Percentiles rank a stretch among this genome's conserved stretches.
phyloP scores from a whole-genome alignment of 2,113 vertebrate species.

The Podocnemis expansa region DNA sequence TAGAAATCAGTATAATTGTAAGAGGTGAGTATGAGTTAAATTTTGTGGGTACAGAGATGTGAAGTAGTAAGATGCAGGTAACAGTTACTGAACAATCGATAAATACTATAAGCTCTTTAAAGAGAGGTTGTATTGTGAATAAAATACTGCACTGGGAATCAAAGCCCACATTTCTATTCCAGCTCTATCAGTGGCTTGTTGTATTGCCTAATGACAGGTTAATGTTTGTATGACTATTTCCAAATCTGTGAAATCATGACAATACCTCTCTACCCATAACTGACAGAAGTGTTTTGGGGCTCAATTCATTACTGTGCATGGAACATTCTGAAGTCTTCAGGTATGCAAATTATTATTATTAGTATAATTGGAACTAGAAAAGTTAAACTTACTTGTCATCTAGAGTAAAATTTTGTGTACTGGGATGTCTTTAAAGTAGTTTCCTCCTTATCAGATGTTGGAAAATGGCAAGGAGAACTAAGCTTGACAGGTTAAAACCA shows the following conservation, averaged over 20 bases:
- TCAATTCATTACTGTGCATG: background rate
- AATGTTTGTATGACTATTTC: background rate
- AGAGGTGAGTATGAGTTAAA: constrained; percentile 19
- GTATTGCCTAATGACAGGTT: background rate
- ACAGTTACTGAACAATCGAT: background rate
- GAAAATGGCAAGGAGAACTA: constrained; percentile 45
- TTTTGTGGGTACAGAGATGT: background rate
- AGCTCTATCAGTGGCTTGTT: background rate
- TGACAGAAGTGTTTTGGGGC: background rate
- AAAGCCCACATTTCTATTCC: background rate
- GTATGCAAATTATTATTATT: constrained; percentile 1
- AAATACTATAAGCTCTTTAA: background rate
- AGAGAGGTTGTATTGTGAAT: background rate
- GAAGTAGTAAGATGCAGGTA: constrained; percentile 22
- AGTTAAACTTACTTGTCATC: background rate
- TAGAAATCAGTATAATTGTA: constrained; percentile 10
- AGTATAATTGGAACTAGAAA: constrained; percentile 20
- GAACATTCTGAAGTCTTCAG: background rate
- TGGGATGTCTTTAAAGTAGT: constrained; percentile 27
- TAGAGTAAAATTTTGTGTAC: background rate
- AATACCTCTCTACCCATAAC: background rate
- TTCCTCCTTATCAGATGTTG: constrained; percentile 35
- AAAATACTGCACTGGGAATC: background rate
- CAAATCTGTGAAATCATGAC: background rate
- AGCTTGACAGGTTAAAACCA: constrained; percentile 49